Base-by-base conservation (phyloP, 2,797 vertebrate genomes). In the Triplophysa bombifrons region DNA sequence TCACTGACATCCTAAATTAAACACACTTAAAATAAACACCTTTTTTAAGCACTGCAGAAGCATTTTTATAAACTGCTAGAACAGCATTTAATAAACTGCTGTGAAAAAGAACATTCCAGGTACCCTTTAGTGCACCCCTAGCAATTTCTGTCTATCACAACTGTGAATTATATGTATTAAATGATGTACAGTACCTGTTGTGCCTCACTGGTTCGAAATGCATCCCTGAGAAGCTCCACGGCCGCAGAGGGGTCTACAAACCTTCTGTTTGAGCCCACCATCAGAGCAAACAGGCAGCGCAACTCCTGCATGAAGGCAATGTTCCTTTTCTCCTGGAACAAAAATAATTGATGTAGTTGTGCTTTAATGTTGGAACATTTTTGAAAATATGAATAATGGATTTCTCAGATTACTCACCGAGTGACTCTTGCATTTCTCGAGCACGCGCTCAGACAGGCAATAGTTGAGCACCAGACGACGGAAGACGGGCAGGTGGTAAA, bases 241-340 rank as follows among this genome's bases (percentile, higher is more conserved):
- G 97, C 96, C 16, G 95, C 94, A 2, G 97, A 95, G 0, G 97
- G 98, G 86, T 99, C 97, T 60, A 98, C 96, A 56, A 96, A 99
- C 87, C 94, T 95, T 67, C 96, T 94, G 10, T 89, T 92, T 0
- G 98, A 96, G 46, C 96, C 97, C 86, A 98, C 91, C 97, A 99
- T 97, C 73, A 98, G 89, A 48, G 97, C 94, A 80, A 99, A 99
- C 27, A 99, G 93, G 78, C 93, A 96, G 13, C 97, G 95, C 80
- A 99, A 93, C 86, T 99, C 98, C 86, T 97, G 96, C 97, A 99
- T 97, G 91, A 99, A 98, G 0, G 96, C 93, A 0, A 98, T 90
- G 82, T 98, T 99, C 89, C 97, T 95, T 90, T 98, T 98, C 89
- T 96, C 95, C 98, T 99, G 90, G 48, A 41, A 75, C 13, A 63